phyloP scores from a whole-genome alignment of 2,113 vertebrate species.

The Leiothrix lutea region DNA sequence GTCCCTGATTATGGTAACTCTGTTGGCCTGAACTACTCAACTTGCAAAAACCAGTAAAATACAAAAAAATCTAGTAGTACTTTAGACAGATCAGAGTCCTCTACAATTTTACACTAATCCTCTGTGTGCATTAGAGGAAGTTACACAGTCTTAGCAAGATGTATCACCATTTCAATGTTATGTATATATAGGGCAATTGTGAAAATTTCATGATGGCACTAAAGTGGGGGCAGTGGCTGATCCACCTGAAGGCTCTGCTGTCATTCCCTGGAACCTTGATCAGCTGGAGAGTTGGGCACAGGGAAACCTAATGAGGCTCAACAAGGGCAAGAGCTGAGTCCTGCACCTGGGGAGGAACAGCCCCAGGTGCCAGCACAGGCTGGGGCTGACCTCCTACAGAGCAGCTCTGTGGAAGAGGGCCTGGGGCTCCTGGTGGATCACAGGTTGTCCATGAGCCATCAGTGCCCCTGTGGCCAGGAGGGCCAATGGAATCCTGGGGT shows the following conservation, averaged over 20 bases:
- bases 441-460: neutral
- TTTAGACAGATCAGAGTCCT: neutral
- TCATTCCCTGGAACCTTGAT: neutral
- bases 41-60: neutral
- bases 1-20: neutral
- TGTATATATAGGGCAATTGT: neutral
- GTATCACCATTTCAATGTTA: neutral
- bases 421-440: neutral
- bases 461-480: neutral
- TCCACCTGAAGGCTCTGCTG: neutral
- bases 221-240: neutral
- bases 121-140: neutral
- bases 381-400: neutral
- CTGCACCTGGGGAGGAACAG: neutral
- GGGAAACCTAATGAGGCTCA: neutral
- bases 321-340: neutral
- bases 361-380: neutral
- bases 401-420: neutral
- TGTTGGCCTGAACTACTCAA: neutral
- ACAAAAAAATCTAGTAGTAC: neutral
- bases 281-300: neutral
- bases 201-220: neutral
- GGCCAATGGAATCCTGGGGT: neutral
- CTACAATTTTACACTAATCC: neutral
- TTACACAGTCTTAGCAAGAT: neutral